Conservation (phyloP, 2,888 invertebrate species). For the Patella depressa region DNA sequence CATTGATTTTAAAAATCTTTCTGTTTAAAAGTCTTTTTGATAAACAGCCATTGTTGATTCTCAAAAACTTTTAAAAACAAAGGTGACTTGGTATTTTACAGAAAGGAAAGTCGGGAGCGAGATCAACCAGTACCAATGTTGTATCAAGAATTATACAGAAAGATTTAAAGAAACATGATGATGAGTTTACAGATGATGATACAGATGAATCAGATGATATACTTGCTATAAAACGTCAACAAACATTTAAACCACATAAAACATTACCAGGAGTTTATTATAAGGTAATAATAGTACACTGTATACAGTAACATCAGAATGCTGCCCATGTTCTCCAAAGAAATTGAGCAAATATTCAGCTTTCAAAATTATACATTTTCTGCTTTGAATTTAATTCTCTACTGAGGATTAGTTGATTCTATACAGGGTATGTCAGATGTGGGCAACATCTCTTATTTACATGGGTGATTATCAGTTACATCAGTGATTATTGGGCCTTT, state of each 20-base stretch:
- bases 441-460: too few species aligned
- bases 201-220: constrained; percentile 45
- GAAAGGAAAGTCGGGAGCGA: background rate
- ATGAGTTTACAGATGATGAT: constrained; percentile 42
- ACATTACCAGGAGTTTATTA: constrained; percentile 66
- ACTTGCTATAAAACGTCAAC: constrained; percentile 53
- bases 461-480: too few species aligned
- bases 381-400: too few species aligned
- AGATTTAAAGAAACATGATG: constrained; percentile 55
- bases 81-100: constrained; percentile 13
- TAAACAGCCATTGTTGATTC: background rate
- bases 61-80: background rate
- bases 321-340: too few species aligned
- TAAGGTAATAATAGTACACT: constrained; percentile 53
- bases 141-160: constrained; percentile 58
- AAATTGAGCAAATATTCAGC: too few species aligned
- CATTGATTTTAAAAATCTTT: too few species aligned
- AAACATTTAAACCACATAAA: constrained; percentile 61
- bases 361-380: too few species aligned
- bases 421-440: too few species aligned
- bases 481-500: too few species aligned
- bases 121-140: constrained; percentile 47
- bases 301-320: too few species aligned
- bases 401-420: too few species aligned
- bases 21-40: background rate